These are phyloP conservation scores for Cheumatopsyche charites DNA, from an alignment of 1,140 invertebrate species.

Conservation along the genomic window DNA sequence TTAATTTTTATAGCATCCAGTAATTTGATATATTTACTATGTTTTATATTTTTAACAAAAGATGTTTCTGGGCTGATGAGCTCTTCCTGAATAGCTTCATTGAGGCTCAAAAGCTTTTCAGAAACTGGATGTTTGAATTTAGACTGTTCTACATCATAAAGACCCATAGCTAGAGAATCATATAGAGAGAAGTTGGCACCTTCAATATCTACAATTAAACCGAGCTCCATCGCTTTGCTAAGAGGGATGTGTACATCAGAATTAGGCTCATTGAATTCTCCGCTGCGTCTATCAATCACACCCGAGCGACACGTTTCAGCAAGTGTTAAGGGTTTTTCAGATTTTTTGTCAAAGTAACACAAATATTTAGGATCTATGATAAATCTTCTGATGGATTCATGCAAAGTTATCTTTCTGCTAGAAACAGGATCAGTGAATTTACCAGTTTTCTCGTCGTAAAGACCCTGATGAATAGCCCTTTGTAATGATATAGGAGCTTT, in stretches of 20 bases:
- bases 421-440: constrained; percentile 80
- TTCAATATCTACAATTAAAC: constrained; percentile 85
- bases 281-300: constrained; percentile 81
- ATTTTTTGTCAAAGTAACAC: constrained; percentile 79
- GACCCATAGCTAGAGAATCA: constrained; percentile 80
- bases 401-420: constrained; percentile 77
- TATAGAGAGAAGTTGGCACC: constrained; percentile 80
- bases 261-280: constrained; percentile 77
- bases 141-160: constrained; percentile 75
- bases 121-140: constrained; percentile 83
- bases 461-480: constrained; percentile 82
- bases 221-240: constrained; percentile 74
- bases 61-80: constrained; percentile 83
- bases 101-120: constrained; percentile 77
- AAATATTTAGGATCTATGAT: constrained; percentile 79
- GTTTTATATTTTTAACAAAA: constrained; percentile 74
- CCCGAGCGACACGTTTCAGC: constrained; percentile 79
- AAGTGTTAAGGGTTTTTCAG: constrained; percentile 71
- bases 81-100: constrained; percentile 77
- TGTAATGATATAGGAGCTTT: constrained; percentile 84
- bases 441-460: constrained; percentile 81
- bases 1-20: constrained; percentile 75
- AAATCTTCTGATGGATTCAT: constrained; percentile 82
- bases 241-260: constrained; percentile 70
- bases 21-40: constrained; percentile 74